Percentiles rank a stretch among this genome's conserved stretches.
Conservation (phyloP, 2,113 vertebrate species). For the Spheniscus mendiculus region DNA sequence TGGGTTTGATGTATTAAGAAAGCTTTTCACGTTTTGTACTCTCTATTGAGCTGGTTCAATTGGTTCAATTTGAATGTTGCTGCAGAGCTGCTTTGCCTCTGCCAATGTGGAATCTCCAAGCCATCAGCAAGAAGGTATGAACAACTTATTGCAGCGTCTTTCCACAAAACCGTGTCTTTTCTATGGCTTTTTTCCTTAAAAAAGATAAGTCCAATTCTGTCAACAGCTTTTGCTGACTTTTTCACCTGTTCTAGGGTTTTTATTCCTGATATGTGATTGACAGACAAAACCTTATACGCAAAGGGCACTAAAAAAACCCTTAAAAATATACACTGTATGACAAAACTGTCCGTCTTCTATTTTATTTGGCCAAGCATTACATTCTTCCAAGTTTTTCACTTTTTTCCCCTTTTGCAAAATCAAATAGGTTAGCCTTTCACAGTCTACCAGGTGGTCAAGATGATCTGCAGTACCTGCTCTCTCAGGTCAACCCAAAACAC, state of each 20-base stretch:
- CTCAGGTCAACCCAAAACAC: constrained; percentile 18
- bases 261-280: not conserved
- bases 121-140: not conserved
- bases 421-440: constrained; percentile 30
- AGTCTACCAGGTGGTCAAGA: constrained; percentile 5
- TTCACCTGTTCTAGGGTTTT: not conserved
- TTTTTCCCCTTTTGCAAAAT: not conserved
- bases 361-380: not conserved
- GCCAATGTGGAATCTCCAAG: not conserved
- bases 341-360: not conserved
- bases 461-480: not conserved
- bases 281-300: not conserved
- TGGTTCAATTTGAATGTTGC: not conserved
- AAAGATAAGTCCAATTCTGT: not conserved
- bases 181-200: not conserved
- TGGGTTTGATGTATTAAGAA: not conserved
- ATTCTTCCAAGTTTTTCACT: not conserved
- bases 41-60: not conserved
- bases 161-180: not conserved
- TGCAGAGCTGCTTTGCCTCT: not conserved
- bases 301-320: not conserved
- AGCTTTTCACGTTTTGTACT: not conserved
- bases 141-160: not conserved
- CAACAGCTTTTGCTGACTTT: not conserved
- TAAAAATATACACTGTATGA: not conserved